Base-by-base conservation (phyloP, 2,797 vertebrate species). In the Ptychobarbus kaznakovi region DNA sequence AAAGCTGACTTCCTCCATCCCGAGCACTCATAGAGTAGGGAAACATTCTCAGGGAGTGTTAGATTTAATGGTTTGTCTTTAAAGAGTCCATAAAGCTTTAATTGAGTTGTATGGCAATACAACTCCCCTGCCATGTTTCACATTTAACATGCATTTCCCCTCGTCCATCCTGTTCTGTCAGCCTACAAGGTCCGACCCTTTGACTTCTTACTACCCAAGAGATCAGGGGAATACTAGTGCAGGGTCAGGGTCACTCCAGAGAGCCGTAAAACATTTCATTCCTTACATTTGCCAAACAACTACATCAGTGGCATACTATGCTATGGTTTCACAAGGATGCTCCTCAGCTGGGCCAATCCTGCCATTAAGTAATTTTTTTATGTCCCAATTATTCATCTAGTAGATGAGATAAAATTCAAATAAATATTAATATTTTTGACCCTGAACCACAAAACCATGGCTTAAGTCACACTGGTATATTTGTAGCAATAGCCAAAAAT, bases 61-160 rank as follows among this genome's bases (percentile, higher is more conserved):
- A 94, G 94, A 96, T 96, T 96, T 97, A 98, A 97, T 97, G 96
- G 96, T 96, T 97, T 96, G 95, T 96, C 97, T 97, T 97, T 97
- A 97, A 96, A 96, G 80, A 97, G 96, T 97, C 96, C 95, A 97
- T 97, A 98, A 97, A 98, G 94, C 96, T 97, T 96, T 96, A 96
- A 97, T 95, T 93, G 96, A 95, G 95, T 95, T 95, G 95, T 95
- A 95, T 97, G 96, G 97, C 97, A 97, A 97, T 96, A 96, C 93
- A 94, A 96, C 95, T 95, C 96, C 95, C 95, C 94, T 94, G 93
- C 95, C 90, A 85, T 95, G 95, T 95, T 95, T 96, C 95, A 83
- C 76, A 83, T 90, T 90, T 84, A 87, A 79, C 81, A 79, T 25
- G 78, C 82, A 76, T 82, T 88, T 89, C 70, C 80, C 42, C 38